Conservation (phyloP, 2,113 vertebrate genomes). For the Nycticorax nycticorax region DNA sequence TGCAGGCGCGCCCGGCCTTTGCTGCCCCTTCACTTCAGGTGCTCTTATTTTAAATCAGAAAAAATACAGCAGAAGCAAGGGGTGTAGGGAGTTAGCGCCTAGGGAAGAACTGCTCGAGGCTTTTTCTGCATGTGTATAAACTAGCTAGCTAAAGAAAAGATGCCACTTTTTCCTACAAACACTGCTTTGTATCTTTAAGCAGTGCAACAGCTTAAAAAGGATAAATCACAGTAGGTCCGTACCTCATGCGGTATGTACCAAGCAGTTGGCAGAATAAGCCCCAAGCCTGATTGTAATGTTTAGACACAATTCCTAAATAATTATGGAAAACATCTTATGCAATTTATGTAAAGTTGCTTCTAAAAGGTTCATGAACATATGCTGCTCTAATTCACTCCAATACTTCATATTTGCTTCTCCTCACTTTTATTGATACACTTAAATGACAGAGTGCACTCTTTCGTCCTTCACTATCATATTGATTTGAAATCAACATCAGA, state of each 20-base stretch:
- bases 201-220: background rate
- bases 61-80: background rate
- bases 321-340: background rate
- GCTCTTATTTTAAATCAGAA: background rate
- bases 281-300: background rate
- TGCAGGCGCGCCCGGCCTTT: no score
- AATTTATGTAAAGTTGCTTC: background rate
- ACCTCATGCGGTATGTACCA: rapidly evolving
- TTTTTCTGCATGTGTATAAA: no score
- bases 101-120: rapidly evolving
- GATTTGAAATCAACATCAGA: background rate
- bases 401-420: background rate
- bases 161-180: rapidly evolving
- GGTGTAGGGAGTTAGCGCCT: rapidly evolving
- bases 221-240: background rate
- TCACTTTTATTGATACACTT: background rate
- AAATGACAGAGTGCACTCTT: rapidly evolving
- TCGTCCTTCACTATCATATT: background rate
- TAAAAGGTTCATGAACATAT: background rate
- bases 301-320: background rate
- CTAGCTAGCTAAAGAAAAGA: rapidly evolving
- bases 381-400: no score
- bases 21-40: no score
- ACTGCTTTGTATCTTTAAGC: rapidly evolving
- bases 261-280: background rate